Percentiles rank a stretch among this genome's conserved stretches.
phyloP scores from a whole-genome alignment of 2,113 vertebrate species.

The Ophiodon elongatus region DNA sequence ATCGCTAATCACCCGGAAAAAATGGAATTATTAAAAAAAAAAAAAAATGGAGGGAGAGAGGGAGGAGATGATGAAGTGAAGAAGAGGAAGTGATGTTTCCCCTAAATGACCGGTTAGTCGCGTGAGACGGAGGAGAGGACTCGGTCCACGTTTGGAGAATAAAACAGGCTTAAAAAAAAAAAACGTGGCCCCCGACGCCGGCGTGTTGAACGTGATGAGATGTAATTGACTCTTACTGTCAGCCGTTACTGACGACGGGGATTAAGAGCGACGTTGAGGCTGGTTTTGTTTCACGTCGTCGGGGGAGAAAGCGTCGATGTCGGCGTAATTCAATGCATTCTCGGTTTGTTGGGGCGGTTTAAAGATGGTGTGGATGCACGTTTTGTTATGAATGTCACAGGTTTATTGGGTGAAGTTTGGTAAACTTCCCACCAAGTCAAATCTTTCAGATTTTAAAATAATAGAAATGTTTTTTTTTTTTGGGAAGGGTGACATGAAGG shows the following conservation, averaged over 20 bases:
- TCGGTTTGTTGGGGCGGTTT: not conserved
- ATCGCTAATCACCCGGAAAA: slow-evolving; percentile 68
- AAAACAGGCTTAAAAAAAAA: no score
- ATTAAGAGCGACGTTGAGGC: not conserved
- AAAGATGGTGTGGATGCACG: not conserved
- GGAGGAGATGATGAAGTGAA: slow-evolving; percentile 34
- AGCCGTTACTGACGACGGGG: not conserved
- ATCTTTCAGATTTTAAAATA: no score
- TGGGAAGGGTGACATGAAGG: no score
- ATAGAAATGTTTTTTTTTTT: no score
- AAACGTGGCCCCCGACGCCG: slow-evolving; percentile 30
- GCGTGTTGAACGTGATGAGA: slow-evolving; percentile 28
- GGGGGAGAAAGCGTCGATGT: not conserved
- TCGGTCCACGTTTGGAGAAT: slow-evolving; percentile 64
- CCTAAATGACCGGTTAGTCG: slow-evolving; percentile 71
- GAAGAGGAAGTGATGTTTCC: slow-evolving; percentile 47
- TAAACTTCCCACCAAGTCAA: no score
- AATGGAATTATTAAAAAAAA: slow-evolving; percentile 73
- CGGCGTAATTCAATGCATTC: not conserved
- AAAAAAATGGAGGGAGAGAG: slow-evolving; percentile 46
- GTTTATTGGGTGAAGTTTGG: no score
- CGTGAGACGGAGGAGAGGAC: slow-evolving; percentile 48
- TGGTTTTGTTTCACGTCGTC: not conserved
- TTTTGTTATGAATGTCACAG: not conserved
- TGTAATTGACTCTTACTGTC: slow-evolving; percentile 14